Evolutionary conservation across 2,797 vertebrate genomes (phyloP).

Genomic region (Hypotaenidia philippensis): DNA sequence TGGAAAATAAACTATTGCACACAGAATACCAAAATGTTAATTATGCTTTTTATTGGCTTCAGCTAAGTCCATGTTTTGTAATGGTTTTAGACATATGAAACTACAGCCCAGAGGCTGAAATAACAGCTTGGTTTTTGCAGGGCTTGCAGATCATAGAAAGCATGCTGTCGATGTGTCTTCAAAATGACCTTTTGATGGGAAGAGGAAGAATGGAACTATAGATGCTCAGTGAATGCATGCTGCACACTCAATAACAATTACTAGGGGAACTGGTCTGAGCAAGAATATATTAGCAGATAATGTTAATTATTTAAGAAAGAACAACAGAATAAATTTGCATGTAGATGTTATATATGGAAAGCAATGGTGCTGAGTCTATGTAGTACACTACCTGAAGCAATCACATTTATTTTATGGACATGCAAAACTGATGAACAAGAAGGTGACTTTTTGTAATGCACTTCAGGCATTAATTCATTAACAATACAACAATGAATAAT

Average conservation of each 20-base stretch:
- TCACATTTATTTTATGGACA: constrained; percentile 49
- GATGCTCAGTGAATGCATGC: constrained; percentile 30
- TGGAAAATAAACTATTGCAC: not conserved
- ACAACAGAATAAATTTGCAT: constrained; percentile 75
- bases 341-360: constrained; percentile 52
- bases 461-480: constrained; percentile 75
- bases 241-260: constrained; percentile 59
- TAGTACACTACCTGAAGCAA: constrained; percentile 39
- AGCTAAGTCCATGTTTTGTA: constrained; percentile 36
- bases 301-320: constrained; percentile 74
- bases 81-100: not conserved
- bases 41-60: constrained; percentile 28
- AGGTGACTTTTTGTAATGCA: constrained; percentile 65
- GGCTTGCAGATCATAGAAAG: constrained; percentile 12
- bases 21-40: constrained; percentile 31
- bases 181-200: constrained; percentile 44
- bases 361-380: constrained; percentile 12
- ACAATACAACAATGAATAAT: constrained; percentile 71
- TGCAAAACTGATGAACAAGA: constrained; percentile 51
- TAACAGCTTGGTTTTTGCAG: constrained; percentile 16
- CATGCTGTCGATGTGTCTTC: constrained; percentile 17
- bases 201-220: constrained; percentile 35
- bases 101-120: constrained; percentile 31
- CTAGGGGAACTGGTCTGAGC: constrained; percentile 23
- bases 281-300: constrained; percentile 52